Conservation (phyloP, 2,113 vertebrate species). For the Phalacrocorax brasilianus region DNA sequence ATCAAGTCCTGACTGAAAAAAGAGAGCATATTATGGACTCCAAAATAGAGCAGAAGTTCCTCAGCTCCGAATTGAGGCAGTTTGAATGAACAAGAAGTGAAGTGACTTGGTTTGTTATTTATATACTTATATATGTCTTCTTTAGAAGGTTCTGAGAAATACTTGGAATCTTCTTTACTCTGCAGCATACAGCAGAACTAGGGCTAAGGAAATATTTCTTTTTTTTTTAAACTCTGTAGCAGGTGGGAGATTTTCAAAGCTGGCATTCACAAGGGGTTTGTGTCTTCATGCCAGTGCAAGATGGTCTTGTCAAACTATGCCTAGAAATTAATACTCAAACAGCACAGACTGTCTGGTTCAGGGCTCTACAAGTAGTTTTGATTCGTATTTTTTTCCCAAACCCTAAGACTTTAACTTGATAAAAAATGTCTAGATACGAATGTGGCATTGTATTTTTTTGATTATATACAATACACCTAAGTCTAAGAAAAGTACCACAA, state of each 20-base stretch:
- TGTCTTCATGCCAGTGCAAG: not conserved
- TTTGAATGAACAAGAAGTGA: not conserved
- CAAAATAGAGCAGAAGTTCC: not conserved
- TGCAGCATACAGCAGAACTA: not conserved
- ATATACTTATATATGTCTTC: not conserved
- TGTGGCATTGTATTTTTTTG: not conserved
- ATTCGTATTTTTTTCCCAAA: not conserved
- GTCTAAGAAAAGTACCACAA: not conserved
- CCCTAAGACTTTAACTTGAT: not conserved
- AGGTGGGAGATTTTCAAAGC: not conserved
- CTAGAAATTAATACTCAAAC: not conserved
- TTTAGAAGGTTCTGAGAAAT: not conserved
- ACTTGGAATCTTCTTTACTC: not conserved
- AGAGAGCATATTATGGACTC: not conserved
- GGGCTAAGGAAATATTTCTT: not conserved
- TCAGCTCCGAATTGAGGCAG: not conserved
- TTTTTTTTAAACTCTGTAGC: not conserved
- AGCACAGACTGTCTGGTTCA: not conserved
- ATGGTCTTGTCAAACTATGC: not conserved
- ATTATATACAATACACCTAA: not conserved
- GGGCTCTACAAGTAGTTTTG: not conserved
- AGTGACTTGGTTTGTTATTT: not conserved
- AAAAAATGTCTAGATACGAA: not conserved
- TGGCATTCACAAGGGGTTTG: not conserved
- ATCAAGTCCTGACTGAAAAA: not conserved